A percentile compares a stretch with the other conserved stretches of the same genome.
phyloP scores from a whole-genome alignment of 2,113 vertebrate species.

The Muntiacus muntjak region DNA sequence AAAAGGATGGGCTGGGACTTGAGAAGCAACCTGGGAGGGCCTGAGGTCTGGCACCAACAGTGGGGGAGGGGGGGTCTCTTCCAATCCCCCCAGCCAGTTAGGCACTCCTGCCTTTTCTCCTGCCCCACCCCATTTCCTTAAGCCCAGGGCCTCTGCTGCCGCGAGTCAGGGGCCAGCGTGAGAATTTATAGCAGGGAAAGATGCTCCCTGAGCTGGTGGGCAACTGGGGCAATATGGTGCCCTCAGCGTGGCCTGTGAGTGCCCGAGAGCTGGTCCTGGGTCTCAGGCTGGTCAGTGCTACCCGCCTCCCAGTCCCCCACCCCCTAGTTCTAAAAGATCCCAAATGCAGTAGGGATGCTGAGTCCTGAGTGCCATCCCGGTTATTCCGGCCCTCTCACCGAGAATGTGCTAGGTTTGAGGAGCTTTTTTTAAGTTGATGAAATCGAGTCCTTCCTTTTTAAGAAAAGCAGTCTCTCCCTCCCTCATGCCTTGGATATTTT shows the following conservation, averaged over 20 bases:
- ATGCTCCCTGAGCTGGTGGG: background rate
- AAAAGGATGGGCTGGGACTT: background rate
- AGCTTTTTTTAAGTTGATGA: background rate
- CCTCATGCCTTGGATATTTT: constrained; percentile 55
- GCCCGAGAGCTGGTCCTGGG: background rate
- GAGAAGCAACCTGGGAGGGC: background rate
- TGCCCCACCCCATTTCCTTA: background rate
- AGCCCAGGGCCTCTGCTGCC: background rate
- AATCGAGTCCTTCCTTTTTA: background rate
- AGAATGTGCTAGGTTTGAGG: background rate
- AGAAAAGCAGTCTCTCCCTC: constrained; percentile 18
- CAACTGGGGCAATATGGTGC: background rate
- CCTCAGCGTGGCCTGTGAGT: rapidly evolving
- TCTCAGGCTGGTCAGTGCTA: background rate
- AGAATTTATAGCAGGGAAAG: background rate
- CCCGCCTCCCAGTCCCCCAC: rapidly evolving
- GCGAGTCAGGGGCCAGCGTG: background rate
- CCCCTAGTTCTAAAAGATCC: background rate
- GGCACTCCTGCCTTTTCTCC: background rate
- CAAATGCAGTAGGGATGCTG: background rate
- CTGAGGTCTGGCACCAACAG: background rate
- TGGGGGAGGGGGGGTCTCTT: background rate
- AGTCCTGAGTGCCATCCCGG: rapidly evolving
- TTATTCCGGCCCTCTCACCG: rapidly evolving
- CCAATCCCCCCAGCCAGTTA: background rate